Evolutionary conservation across 2,797 vertebrate genomes (phyloP).

Genomic region (Nannoperca australis): DNA sequence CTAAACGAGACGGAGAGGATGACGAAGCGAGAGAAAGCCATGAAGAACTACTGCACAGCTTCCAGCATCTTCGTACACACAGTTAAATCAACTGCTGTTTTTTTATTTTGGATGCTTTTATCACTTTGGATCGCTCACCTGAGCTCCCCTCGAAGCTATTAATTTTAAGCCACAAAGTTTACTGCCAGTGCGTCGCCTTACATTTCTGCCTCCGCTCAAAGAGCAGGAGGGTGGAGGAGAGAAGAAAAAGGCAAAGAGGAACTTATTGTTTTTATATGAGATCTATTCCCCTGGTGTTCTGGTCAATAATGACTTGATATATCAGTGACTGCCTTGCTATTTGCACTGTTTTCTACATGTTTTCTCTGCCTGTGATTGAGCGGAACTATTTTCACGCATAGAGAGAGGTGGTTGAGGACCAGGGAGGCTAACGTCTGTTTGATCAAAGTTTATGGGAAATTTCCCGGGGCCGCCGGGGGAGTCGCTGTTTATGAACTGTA

Average conservation of each 20-base stretch:
- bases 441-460: conserved; percentile 98
- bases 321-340: conserved; percentile 86
- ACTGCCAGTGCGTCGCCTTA: conserved; percentile 66
- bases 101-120: conserved; percentile 76
- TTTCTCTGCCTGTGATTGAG: conserved; percentile 88
- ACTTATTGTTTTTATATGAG: conserved; percentile 91
- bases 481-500: conserved; percentile 99
- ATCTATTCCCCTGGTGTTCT: conserved; percentile 85
- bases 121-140: conserved; percentile 80
- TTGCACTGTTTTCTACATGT: conserved; percentile 88
- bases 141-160: conserved; percentile 89
- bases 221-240: conserved; percentile 52
- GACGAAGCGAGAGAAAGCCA: conserved; percentile 45
- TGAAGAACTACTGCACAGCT: conserved; percentile 32
- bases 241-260: conserved; percentile 77
- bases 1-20: conserved; percentile 59
- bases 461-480: conserved; percentile 92
- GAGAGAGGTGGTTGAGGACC: conserved; percentile 83
- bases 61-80: conserved; percentile 60
- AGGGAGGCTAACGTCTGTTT: conserved; percentile 91
- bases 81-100: conserved; percentile 64
- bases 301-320: conserved; percentile 90
- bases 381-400: conserved; percentile 83
- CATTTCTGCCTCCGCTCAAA: conserved; percentile 69
- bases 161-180: conserved; percentile 94